Evolutionary conservation across 2,113 vertebrate species (phyloP), one percentile per base, ranked within the genome.

Genomic region (Mohoua ochrocephala): DNA sequence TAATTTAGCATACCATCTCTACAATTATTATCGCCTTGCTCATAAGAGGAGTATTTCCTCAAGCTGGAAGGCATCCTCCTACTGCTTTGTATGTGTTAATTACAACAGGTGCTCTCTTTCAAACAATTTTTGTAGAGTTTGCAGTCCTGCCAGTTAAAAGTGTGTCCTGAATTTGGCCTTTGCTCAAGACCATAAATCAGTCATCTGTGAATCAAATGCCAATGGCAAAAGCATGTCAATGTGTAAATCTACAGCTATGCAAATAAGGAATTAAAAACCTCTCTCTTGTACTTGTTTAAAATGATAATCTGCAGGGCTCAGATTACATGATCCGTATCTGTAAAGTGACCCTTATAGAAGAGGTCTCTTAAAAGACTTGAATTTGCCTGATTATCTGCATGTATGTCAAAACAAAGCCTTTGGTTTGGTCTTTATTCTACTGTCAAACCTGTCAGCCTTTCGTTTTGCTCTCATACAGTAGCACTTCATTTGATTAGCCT

Each of bases 301-400:
- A 84, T 49, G 41, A 94, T 92, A 96, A 97, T 97, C 87, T 92
- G 41, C 69, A 94, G 90, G 87, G 64, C 96, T 98, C 96, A 91
- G 70, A 95, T 98, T 98, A 98, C 97, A 96, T 35, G 91, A 94
- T 96, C 95, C 6, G 10, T 91, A 91, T 83, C 92, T 69, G 79
- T 95, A 94, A 93, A 95, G 87, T 96, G 96, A 95, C 95, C 95
- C 92, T 75, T 75, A 84, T 3, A 59, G 86, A 91, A 92, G 42
- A 67, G 59, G 64, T 81, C 76, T 94, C 59, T 71, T 64, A 53
- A 79, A 87, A 94, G 79, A 84, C 70, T 68, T 83, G 61, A 88
- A 87, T 89, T 79, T 92, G 77, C 63, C 56, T 84, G 52, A 80
- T 91, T 92, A 91, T 70, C 84, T 71, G 44, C 80, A 81, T 21